Base-by-base conservation (phyloP, 2,113 vertebrate species). In the Nothocercus nigrocapillus region DNA sequence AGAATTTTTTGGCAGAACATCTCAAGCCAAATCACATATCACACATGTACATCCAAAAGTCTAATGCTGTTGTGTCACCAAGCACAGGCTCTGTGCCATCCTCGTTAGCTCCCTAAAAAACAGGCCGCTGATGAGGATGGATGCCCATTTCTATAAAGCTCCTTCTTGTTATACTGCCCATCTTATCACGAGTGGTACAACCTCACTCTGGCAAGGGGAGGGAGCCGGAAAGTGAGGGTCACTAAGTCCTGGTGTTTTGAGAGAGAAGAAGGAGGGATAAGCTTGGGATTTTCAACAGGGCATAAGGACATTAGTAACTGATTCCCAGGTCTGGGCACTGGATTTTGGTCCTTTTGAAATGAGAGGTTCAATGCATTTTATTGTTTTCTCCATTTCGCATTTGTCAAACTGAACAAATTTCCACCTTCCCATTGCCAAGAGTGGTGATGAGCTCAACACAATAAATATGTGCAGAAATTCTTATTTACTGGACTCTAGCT, bases 401-500 rank as follows among this genome's bases (percentile, higher is more conserved):
- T 77, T 49, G 54, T 51, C 32, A 90, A 70, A 58, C 9, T 49
- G 30, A 67, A 77, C 51, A 27, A 7, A 88, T 51, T 83, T 81
- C 56, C 13, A 67, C 32, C 51, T 86, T 85, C 70, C 25, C 24
- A 3, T 67, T 70, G 38, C 54, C 47, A 66, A 78, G 51, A 44
- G 15, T 28, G 14, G 16, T 15, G 45, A 45, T 62, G 63, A 85
- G 25, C 25, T 64, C 61, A 70, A 36, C 22, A 42, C 59, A 20
- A 85, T 42, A 85, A 94, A 80, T 32, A 32, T 6, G 7, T 45
- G 56, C 67, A 59, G 63, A 70, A 91, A 73, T 81, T 75, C 53
- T 88, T 90, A 82, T 84, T 96, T 94, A 51, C 66, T 89, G 83
- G 47, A 32, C 22, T 91, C n/a, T 45, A 49, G 73, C 9, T 90